Evolutionary conservation across 2,888 invertebrate genomes (phyloP).

Genomic region (Meghimatium bilineatum): DNA sequence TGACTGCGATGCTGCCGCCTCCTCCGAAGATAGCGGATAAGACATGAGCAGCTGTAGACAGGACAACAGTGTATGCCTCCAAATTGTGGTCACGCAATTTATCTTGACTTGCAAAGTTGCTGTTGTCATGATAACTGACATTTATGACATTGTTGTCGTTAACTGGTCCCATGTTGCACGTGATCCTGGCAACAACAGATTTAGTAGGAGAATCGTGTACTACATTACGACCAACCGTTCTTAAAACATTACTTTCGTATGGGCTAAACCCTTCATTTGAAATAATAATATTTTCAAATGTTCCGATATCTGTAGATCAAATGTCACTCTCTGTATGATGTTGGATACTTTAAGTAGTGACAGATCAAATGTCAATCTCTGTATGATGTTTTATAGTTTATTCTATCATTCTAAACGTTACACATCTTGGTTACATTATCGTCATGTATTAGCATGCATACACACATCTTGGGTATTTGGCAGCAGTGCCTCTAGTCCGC

Average conservation of each 20-base stretch:
- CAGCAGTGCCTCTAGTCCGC: too few species aligned
- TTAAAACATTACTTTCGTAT: not conserved
- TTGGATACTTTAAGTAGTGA: too few species aligned
- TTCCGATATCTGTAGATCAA: not conserved
- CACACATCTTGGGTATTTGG: too few species aligned
- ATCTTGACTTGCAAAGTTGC: not conserved
- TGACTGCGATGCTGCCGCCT: slow-evolving; percentile 63
- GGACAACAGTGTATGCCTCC: slow-evolving; percentile 67
- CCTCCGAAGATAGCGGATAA: slow-evolving; percentile 66
- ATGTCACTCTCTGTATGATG: too few species aligned
- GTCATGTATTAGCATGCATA: too few species aligned
- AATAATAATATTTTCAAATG: too few species aligned
- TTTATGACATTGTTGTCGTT: slow-evolving; percentile 10
- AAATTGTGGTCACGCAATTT: slow-evolving; percentile 33
- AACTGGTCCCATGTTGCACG: not conserved
- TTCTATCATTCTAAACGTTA: too few species aligned
- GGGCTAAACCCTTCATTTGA: too few species aligned
- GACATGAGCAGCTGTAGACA: slow-evolving; percentile 63
- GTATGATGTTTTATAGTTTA: too few species aligned
- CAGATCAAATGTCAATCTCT: too few species aligned
- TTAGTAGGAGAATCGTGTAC: not conserved
- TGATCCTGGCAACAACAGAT: not conserved
- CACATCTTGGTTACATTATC: too few species aligned
- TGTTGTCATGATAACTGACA: not conserved
- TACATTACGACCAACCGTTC: not conserved